These are phyloP conservation scores for Alaudala cheleensis DNA, from an alignment of 2,113 vertebrate species.

Conservation along the genomic window DNA sequence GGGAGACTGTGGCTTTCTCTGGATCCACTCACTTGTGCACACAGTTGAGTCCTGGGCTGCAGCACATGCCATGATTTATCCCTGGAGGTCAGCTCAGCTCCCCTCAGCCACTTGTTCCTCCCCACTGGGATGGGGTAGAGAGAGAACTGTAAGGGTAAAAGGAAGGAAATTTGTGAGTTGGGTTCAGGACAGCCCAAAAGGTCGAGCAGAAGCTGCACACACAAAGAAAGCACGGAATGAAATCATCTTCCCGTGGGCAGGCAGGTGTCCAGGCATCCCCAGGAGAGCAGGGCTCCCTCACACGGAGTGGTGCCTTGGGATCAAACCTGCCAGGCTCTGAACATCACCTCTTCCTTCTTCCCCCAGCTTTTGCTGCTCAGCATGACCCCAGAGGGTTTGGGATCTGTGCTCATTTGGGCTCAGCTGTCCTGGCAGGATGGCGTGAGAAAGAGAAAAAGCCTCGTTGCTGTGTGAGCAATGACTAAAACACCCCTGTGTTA, in stretches of 20 bases:
- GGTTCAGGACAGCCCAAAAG: neutral
- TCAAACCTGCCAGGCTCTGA: neutral
- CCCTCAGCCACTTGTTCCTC: fast-evolving
- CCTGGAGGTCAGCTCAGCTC: fast-evolving
- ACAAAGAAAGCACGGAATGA: neutral
- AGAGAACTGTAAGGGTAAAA: neutral
- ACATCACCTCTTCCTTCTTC: neutral
- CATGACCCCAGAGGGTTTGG: fast-evolving
- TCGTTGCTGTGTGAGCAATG: neutral
- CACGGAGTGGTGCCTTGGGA: fast-evolving
- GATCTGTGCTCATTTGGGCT: too few species aligned
- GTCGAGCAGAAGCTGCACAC: neutral
- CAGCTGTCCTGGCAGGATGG: fast-evolving
- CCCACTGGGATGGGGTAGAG: too few species aligned
- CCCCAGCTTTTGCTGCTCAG: neutral
- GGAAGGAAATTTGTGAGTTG: fast-evolving
- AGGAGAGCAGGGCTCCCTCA: neutral
- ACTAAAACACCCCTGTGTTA: neutral
- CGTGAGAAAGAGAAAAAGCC: neutral
- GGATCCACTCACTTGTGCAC: neutral
- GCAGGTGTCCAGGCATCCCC: neutral
- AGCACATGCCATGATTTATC: neutral
- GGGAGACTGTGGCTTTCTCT: neutral
- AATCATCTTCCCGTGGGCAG: neutral
- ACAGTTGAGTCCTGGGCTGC: neutral